phyloP scores from a whole-genome alignment of 2,113 vertebrate species.

The Takifugu flavidus region DNA sequence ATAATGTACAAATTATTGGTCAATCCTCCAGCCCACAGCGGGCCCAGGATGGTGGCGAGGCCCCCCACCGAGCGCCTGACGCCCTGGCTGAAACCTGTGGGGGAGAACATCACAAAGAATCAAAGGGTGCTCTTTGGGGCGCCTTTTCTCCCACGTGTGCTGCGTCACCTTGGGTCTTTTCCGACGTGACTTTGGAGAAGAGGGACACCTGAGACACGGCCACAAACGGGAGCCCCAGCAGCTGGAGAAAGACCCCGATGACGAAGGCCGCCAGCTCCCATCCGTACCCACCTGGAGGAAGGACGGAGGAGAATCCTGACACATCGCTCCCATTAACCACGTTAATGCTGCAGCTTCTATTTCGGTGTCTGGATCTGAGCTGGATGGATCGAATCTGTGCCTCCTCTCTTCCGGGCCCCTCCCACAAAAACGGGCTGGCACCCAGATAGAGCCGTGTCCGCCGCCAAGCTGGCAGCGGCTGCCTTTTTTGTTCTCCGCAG shows the following conservation, averaged over 20 bases:
- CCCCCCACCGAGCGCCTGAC: conserved; percentile 80
- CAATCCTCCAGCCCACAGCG: conserved; percentile 81
- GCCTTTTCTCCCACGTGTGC: conserved; percentile 1
- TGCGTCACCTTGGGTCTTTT: conserved; percentile 80
- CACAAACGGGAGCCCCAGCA: conserved; percentile 83
- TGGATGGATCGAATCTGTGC: conserved; percentile 6
- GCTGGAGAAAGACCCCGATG: conserved; percentile 81
- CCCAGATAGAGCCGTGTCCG: conserved; percentile 13
- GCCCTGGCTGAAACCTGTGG: conserved; percentile 80
- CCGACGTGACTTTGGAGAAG: conserved; percentile 83
- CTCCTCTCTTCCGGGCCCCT: conserved; percentile 28
- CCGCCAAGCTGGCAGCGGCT: conserved; percentile 60
- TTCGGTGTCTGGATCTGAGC: conserved; percentile 1
- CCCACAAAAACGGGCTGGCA: conserved; percentile 56
- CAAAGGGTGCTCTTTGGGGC: background rate
- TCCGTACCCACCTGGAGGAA: conserved; percentile 64
- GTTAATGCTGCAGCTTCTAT: too few species aligned
- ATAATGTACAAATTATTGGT: conserved; percentile 78
- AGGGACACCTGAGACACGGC: conserved; percentile 83
- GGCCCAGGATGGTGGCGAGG: conserved; percentile 81
- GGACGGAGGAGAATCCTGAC: background rate
- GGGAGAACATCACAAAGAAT: conserved; percentile 9
- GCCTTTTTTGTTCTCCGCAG: conserved; percentile 56
- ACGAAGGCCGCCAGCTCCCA: conserved; percentile 76
- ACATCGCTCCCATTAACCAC: background rate